Evolutionary conservation across 37 sponge, comb jelly and placozoan genomes (phyloP), one percentile per base, ranked within the genome.

Genomic region (Crambe crambe): DNA sequence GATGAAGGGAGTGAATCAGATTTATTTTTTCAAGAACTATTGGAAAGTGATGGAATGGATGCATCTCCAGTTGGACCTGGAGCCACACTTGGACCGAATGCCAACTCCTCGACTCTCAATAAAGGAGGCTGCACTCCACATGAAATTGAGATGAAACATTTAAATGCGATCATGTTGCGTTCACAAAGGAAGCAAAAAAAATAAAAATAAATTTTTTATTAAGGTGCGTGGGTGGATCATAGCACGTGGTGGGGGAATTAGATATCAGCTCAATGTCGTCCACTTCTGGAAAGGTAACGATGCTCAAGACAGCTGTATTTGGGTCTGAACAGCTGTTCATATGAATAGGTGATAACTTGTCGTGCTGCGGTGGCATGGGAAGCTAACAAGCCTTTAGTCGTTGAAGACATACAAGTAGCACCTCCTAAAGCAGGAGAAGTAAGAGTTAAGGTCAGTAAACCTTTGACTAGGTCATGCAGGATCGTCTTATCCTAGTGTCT

Each of bases 291-390:
- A 47, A 47, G 51, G 51, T 47, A 47, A 47, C 12, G 51, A 47
- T 47, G 51, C n/a, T n/a, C n/a, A n/a, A n/a, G n/a, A n/a, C n/a
- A n/a, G n/a, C n/a, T 47, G 51, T 15, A 47, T 12, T 47, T 12
- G 6, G 51, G 12, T 47, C 51, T 15, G 6, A 47, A 47, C 12
- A 15, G 51, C 51, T 15, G 6, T 47, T 47, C 51, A 47, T 47
- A 12, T 6, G 51, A 47, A 47, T 32, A 91, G 92, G 92, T 80
- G 56, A 87, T 91, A 22, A 37, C 62, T 51, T 91, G 92, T 44
- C 47, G 73, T 32, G 99, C 99, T 15, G 99, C 99, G 5, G 96
- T 98, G 34, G 92, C 92, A 31, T 98, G 99, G 99, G 96, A 84
- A 36, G 79, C 94, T 0, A 72, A 68, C 39, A 77, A 93, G 47